Evolutionary conservation across 2,797 vertebrate genomes (phyloP).

Genomic region (Remorina albescens): DNA sequence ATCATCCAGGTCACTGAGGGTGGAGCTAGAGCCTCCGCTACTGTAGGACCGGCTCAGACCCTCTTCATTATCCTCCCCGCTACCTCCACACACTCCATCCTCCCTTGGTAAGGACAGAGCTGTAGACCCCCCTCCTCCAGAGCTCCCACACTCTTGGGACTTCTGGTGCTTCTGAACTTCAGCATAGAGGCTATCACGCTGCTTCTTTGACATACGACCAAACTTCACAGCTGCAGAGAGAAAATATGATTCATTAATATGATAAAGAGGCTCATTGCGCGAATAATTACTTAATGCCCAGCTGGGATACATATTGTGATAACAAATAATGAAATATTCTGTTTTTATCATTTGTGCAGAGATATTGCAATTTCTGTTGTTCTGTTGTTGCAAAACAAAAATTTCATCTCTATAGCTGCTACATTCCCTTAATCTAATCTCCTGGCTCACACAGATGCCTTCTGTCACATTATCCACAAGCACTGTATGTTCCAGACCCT

Average conservation of each 20-base stretch:
- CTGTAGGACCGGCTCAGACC: constrained; percentile 86
- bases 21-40: constrained; percentile 88
- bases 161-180: constrained; percentile 95
- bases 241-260: not conserved
- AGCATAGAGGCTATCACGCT: constrained; percentile 93
- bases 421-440: not conserved
- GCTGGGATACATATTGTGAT: not conserved
- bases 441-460: constrained; percentile 5
- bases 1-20: constrained; percentile 91
- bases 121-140: constrained; percentile 54
- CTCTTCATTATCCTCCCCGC: constrained; percentile 74
- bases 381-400: not conserved
- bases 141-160: constrained; percentile 84
- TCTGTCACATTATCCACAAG: constrained; percentile 19
- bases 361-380: not conserved
- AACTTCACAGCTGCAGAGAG: constrained; percentile 91
- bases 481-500: constrained; percentile 31
- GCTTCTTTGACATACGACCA: constrained; percentile 96
- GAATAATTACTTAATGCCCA: not conserved
- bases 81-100: constrained; percentile 64
- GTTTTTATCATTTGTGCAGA: not conserved
- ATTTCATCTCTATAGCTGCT: not conserved
- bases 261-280: not conserved
- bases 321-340: not conserved
- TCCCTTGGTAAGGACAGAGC: constrained; percentile 72